Evolutionary conservation across 2,888 invertebrate genomes (phyloP), one percentile per base, ranked within the genome.

Genomic region (Thymelicus acteon): DNA sequence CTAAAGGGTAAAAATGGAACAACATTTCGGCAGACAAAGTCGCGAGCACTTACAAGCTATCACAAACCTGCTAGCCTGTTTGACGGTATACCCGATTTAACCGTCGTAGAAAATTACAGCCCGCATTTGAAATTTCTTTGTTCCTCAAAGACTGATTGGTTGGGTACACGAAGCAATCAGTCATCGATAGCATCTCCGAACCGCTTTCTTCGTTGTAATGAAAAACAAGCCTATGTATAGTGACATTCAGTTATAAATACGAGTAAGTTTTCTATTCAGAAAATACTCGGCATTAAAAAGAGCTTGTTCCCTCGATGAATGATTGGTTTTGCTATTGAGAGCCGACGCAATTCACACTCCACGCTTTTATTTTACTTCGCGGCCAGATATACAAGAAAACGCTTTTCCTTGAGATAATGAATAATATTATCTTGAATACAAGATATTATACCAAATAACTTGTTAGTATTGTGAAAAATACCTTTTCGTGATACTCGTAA

Each of bases 281-380:
- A 44, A 52, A 52, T 52, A 52, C 7, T 52, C 49, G 2, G 49
- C 19, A 19, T 52, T 52, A 52, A 52, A 19, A 15, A 52, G 15
- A 52, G 49, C 49, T 60, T 39, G 39, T n/a, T n/a, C 39, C 60
- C 37, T 57, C 39, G 60, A 60, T 6, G 39, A n/a, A 37, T 60
- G 37, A 60, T 60, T 60, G 60, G 39, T 60, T 60, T 60, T 13
- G 15, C 60, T 15, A 60, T 60, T 60, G 39, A 60, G 49, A 52
- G 49, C 15, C 49, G 19, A 19, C 49, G 49, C 19, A 15, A 52
- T 52, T 52, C 49, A 52, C 49, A 52, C 49, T 52, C 7, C 49
- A 44, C 12, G 44, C 44, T 15, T 49, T n/a, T 19, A 19, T 52
- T 52, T 52, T 52, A 52, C 49, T 44, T 12, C 8, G 7, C 49